Conservation (phyloP, 1,140 invertebrate species). For the Cydia fagiglandana region DNA sequence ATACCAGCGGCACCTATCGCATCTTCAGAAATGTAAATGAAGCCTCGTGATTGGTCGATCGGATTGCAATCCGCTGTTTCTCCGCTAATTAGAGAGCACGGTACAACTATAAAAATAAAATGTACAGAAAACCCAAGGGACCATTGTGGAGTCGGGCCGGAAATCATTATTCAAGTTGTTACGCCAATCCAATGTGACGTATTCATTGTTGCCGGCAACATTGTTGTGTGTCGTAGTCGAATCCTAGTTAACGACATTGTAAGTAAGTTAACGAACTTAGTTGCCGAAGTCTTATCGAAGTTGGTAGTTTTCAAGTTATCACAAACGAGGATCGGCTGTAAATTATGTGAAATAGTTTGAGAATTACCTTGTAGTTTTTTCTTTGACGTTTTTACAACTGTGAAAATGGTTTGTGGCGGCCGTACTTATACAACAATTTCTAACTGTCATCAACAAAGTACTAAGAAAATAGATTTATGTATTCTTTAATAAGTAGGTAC, state of each 20-base stretch:
- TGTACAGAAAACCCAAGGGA: not conserved
- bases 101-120: constrained; percentile 34
- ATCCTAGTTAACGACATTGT: constrained; percentile 41
- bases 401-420: not conserved
- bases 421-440: not conserved
- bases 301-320: constrained; percentile 24
- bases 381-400: not conserved
- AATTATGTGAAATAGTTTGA: constrained; percentile 9
- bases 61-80: not conserved
- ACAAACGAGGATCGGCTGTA: constrained; percentile 21
- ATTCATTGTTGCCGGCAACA: constrained; percentile 56
- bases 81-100: constrained; percentile 10
- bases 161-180: constrained; percentile 68
- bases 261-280: constrained; percentile 30
- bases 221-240: constrained; percentile 44
- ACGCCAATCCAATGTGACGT: constrained; percentile 57
- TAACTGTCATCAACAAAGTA: not conserved
- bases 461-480: no score
- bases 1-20: not conserved
- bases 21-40: constrained; percentile 32
- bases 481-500: no score
- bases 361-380: constrained; percentile 9
- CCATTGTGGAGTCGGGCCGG: constrained; percentile 34
- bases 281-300: constrained; percentile 32
- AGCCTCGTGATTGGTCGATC: constrained; percentile 28